Percentiles rank a stretch among this genome's conserved stretches.
Conservation (phyloP, 1,140 invertebrate genomes). For the Eriosoma lanigerum region DNA sequence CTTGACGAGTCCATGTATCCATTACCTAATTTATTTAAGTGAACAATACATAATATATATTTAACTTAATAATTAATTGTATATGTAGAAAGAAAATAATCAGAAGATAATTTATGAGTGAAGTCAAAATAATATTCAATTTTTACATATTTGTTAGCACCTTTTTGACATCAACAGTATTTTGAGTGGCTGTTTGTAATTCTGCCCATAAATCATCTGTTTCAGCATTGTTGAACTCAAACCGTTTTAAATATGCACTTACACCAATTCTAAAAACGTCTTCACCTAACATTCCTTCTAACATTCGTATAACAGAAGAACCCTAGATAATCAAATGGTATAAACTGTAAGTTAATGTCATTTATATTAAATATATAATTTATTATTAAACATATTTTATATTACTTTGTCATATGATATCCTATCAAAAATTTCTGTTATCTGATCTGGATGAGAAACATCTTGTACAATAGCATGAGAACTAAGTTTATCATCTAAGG, state of each 20-base stretch:
- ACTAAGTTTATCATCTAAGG: constrained; percentile 75
- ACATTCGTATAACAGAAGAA: constrained; percentile 84
- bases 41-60: background rate
- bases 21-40: constrained; percentile 60
- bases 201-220: constrained; percentile 73
- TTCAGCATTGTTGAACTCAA: constrained; percentile 73
- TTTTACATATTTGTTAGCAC: background rate
- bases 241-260: constrained; percentile 71
- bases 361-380: no score
- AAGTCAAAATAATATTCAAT: background rate
- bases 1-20: constrained; percentile 91
- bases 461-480: constrained; percentile 86
- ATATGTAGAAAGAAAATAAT: background rate
- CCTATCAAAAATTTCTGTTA: constrained; percentile 86
- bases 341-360: no score
- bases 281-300: constrained; percentile 78
- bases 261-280: constrained; percentile 75
- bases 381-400: background rate
- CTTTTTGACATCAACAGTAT: constrained; percentile 45
- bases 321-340: constrained; percentile 65
- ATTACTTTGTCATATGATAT: constrained; percentile 92
- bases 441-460: constrained; percentile 83
- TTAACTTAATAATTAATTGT: background rate
- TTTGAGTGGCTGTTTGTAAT: constrained; percentile 32
- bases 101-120: no score